These are phyloP conservation scores for Oryzias celebensis DNA, from an alignment of 2,113 vertebrate genomes.

Conservation along the genomic window DNA sequence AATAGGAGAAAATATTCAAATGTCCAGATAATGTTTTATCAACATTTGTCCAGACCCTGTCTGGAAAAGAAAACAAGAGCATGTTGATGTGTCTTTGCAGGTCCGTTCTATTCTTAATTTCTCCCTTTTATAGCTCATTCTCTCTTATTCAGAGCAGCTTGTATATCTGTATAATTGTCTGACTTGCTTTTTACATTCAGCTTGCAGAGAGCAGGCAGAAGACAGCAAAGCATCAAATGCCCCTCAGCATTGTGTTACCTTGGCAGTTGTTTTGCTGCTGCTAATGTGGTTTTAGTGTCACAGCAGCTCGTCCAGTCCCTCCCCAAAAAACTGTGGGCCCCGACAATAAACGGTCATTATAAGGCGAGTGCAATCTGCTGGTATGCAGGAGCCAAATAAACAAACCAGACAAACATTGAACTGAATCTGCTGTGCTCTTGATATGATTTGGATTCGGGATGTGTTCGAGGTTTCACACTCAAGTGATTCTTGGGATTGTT, in stretches of 20 bases:
- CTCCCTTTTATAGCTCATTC: too few species aligned
- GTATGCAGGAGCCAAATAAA: constrained; percentile 43
- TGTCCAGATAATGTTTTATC: constrained; percentile 3
- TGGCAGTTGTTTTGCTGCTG: constrained; percentile 35
- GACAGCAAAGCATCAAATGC: constrained; percentile 20
- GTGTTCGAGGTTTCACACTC: constrained; percentile 63
- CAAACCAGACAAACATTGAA: constrained; percentile 33
- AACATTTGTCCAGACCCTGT: neutral
- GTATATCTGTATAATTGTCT: neutral
- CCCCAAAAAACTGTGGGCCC: constrained; percentile 21
- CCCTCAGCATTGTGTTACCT: constrained; percentile 21
- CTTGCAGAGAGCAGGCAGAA: constrained; percentile 13
- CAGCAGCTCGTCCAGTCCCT: constrained; percentile 27
- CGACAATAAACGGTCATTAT: constrained; percentile 51
- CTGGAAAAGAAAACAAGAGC: constrained; percentile 2
- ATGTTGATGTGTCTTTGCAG: constrained; percentile 4
- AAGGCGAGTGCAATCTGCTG: constrained; percentile 43
- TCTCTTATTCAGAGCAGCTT: constrained; percentile 2
- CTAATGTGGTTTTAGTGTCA: constrained; percentile 51
- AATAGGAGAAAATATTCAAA: neutral
- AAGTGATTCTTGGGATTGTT: constrained; percentile 51
- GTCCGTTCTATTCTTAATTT: constrained; percentile 1
- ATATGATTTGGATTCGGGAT: constrained; percentile 56
- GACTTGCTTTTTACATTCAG: neutral
- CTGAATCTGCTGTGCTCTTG: constrained; percentile 38